phyloP scores from a whole-genome alignment of 2,888 invertebrate species.

The Gortyna flavago region DNA sequence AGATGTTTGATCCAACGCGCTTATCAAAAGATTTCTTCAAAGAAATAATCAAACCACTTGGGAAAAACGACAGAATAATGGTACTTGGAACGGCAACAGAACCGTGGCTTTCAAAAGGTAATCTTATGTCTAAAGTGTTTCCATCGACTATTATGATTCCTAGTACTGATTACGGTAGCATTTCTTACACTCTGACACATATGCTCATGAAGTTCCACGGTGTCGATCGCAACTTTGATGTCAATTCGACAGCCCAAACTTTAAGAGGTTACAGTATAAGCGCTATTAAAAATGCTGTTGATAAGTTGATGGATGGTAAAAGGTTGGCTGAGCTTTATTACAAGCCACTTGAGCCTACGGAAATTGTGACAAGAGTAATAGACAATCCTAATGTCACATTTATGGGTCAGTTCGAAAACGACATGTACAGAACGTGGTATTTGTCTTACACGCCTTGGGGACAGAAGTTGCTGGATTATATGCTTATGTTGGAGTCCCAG shows the following conservation, averaged over 20 bases:
- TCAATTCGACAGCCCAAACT: conserved; percentile 89
- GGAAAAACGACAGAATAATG: conserved; percentile 91
- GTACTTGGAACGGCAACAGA: conserved; percentile 92
- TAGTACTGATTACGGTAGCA: conserved; percentile 90
- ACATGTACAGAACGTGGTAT: conserved; percentile 88
- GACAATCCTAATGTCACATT: conserved; percentile 75
- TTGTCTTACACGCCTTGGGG: conserved; percentile 80
- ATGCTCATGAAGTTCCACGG: conserved; percentile 90
- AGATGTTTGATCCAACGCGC: conserved; percentile 92
- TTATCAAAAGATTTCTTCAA: conserved; percentile 92
- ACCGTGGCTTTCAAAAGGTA: conserved; percentile 91
- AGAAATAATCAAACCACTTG: conserved; percentile 92
- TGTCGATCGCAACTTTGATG: conserved; percentile 90
- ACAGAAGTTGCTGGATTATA: conserved; percentile 75
- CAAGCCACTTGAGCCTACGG: conserved; percentile 87
- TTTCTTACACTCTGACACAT: conserved; percentile 89
- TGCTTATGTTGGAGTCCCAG: conserved; percentile 80
- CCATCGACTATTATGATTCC: conserved; percentile 90
- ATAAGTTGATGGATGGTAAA: conserved; percentile 83
- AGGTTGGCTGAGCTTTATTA: conserved; percentile 88
- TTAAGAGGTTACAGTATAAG: conserved; percentile 89
- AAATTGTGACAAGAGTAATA: conserved; percentile 87
- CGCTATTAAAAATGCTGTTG: conserved; percentile 83
- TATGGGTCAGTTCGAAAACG: conserved; percentile 82
- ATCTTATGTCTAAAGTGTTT: conserved; percentile 89